Conservation (phyloP, 2,113 vertebrate genomes). For the Toxotes jaculatrix region DNA sequence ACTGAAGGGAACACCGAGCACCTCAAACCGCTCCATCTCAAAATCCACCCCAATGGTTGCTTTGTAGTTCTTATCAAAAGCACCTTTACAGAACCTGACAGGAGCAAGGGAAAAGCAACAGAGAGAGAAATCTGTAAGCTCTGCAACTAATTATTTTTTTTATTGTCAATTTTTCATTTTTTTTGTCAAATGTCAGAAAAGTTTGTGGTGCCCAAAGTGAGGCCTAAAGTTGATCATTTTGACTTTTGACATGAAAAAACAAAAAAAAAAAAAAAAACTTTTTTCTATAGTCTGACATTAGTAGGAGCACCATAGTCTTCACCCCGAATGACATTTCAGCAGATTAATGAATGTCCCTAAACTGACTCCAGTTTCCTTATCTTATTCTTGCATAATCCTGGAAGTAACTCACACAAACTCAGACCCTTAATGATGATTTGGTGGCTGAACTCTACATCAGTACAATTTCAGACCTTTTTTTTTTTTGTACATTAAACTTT, state of each 20-base stretch:
- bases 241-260: neutral
- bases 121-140: neutral
- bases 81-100: constrained; percentile 92
- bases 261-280: too few relatives aligned
- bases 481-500: too few relatives aligned
- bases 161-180: neutral
- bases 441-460: too few relatives aligned
- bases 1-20: constrained; percentile 94
- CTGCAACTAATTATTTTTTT: neutral
- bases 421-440: neutral
- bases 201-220: neutral
- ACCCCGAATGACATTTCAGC: neutral
- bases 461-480: too few relatives aligned
- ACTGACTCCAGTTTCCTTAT: neutral
- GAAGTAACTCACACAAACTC: neutral
- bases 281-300: too few relatives aligned
- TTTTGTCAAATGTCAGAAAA: neutral
- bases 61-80: constrained; percentile 95
- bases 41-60: constrained; percentile 98
- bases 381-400: neutral
- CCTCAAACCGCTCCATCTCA: constrained; percentile 98
- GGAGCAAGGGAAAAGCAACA: neutral
- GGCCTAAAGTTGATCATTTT: neutral
- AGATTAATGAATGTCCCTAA: neutral
- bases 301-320: too few relatives aligned